Evolutionary conservation across 2,888 invertebrate species (phyloP).

Genomic region (Dynastes tityus): DNA sequence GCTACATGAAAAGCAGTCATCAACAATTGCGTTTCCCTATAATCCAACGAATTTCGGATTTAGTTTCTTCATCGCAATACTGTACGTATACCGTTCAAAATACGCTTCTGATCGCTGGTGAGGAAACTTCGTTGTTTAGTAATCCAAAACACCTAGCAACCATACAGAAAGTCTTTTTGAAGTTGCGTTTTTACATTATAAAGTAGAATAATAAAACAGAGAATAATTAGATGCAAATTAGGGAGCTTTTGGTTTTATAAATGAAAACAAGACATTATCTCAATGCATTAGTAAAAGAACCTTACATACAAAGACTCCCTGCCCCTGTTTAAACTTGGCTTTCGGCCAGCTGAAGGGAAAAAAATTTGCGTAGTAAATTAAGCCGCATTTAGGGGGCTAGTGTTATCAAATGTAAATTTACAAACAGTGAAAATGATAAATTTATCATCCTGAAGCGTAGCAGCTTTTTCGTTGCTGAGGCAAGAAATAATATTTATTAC

Average conservation of each 20-base stretch:
- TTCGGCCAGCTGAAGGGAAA: constrained; percentile 12
- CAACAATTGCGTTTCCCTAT: no score
- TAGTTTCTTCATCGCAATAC: no score
- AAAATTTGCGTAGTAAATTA: constrained; percentile 32
- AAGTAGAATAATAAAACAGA: no score
- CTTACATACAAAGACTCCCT: background rate
- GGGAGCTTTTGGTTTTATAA: background rate
- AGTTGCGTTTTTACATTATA: no score
- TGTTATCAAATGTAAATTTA: constrained; percentile 47
- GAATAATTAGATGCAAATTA: no score
- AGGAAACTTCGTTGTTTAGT: no score
- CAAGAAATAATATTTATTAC: constrained; percentile 42
- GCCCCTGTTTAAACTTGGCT: constrained; percentile 23
- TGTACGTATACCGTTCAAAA: no score
- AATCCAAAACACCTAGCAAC: no score
- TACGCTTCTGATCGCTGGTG: no score
- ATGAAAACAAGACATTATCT: background rate
- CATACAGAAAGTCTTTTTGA: no score
- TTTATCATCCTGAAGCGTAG: constrained; percentile 31
- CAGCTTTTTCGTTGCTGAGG: constrained; percentile 32
- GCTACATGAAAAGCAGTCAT: no score
- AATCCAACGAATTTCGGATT: no score
- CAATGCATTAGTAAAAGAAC: background rate
- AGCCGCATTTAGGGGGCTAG: constrained; percentile 22
- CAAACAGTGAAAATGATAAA: constrained; percentile 43